These are phyloP conservation scores for Pseudorhiza aurosa DNA, from an alignment of 30 jellyfish, hydroid and myxozoan genomes.

Conservation along the genomic window DNA sequence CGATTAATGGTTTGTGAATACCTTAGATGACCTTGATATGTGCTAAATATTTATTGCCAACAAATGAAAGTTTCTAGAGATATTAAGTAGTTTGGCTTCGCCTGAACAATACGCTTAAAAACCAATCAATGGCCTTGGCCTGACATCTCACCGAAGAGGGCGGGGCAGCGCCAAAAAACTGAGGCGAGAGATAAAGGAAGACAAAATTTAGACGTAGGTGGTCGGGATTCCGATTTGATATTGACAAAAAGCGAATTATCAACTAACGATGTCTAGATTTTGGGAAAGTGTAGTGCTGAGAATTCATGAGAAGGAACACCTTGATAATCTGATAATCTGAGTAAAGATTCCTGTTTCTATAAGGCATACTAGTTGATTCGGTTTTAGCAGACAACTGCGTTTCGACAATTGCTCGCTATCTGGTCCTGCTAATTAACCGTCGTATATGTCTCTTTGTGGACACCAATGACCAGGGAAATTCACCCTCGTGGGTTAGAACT, in stretches of 20 bases:
- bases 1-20: background rate
- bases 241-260: background rate
- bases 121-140: background rate
- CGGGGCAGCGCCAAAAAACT: slow-evolving; percentile 19
- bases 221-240: background rate
- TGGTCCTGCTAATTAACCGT: no score
- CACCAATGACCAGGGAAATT: no score
- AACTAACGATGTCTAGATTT: background rate
- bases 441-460: no score
- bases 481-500: no score
- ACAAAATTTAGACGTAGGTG: slow-evolving; percentile 7
- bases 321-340: no score
- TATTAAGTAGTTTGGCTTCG: background rate
- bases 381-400: background rate
- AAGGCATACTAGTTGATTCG: no score
- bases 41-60: background rate
- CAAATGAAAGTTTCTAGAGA: background rate
- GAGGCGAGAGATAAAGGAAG: background rate
- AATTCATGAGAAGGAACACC: no score
- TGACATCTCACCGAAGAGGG: background rate
- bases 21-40: slow-evolving; percentile 6
- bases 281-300: no score
- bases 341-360: no score
- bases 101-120: background rate
- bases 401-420: no score